Evolutionary conservation across 2,888 invertebrate species (phyloP), one percentile per base, ranked within the genome.

Genomic region (Lycocerus yunnanus): DNA sequence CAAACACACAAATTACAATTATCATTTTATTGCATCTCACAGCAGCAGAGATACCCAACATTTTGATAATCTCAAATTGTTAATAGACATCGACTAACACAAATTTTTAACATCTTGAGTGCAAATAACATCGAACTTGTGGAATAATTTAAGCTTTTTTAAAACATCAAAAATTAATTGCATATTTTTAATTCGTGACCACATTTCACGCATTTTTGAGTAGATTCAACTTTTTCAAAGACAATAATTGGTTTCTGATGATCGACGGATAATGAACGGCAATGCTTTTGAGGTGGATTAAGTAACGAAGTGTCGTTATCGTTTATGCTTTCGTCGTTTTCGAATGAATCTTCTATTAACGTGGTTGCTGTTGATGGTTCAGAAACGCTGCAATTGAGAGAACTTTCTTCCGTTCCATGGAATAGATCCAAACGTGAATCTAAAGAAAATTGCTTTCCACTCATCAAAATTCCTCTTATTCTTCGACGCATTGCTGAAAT

Each of bases 371-470:
- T 78, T 43, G 74, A 76, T 11, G 82, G 82, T 66, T 81, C 82
- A 14, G 83, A 83, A 66, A 71, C 69, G 1, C 82, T 78, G 14
- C 81, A 79, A 14, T 80, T 79, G 3, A 80, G 79, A 15, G 81
- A 81, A 58, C 88, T 89, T 60, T 89, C 88, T 86, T 92, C 91
- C 81, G 92, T 86, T 3, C 92, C 93, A 84, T 94, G 94, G 59
- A 96, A 96, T 83, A 97, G 90, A 85, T 97, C 97, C 92, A 97
- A 93, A 83, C 95, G 93, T 0, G 97, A 97, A 87, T 97, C 97
- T 80, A 97, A 88, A 0, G 96, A 97, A 86, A 94, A 96, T 87
- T 96, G 96, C 87, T 96, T 96, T 58, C 96, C 96, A 1, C 95
- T 93, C 93, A 95, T 95, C 82, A 96, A 89, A 85, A 97, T 96